These are phyloP conservation scores for Aplocera efformata DNA, from an alignment of 2,888 invertebrate genomes.

Conservation along the genomic window DNA sequence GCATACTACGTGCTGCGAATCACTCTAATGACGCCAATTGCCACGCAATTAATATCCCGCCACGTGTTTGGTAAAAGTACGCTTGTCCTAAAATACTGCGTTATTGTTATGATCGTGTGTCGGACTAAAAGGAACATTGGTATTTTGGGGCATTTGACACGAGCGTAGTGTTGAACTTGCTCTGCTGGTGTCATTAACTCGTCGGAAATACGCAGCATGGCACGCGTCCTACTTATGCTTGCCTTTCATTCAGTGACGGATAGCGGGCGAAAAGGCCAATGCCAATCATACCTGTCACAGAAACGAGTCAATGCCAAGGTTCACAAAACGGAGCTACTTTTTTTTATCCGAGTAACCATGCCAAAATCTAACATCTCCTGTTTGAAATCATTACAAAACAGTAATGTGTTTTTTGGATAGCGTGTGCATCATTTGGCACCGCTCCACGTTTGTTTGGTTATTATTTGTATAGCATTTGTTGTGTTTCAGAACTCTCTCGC, in stretches of 20 bases:
- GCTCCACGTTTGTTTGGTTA: slow-evolving; percentile 3
- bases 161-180: neutral
- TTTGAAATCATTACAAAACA: slow-evolving; percentile 15
- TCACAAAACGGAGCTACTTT: slow-evolving; percentile 5
- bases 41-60: no score
- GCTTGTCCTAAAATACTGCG: no score
- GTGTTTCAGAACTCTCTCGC: slow-evolving; percentile 58
- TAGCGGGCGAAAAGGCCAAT: neutral
- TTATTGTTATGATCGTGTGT: no score
- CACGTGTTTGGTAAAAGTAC: no score
- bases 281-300: slow-evolving; percentile 11
- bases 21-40: no score
- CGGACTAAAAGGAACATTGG: neutral
- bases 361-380: slow-evolving; percentile 9
- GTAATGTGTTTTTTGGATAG: slow-evolving; percentile 7
- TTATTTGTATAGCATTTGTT: slow-evolving; percentile 12
- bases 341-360: slow-evolving; percentile 11
- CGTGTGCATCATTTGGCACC: slow-evolving; percentile 13
- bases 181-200: no score
- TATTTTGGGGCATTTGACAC: slow-evolving; percentile 9
- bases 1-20: neutral
- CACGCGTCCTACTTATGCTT: neutral
- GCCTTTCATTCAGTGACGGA: neutral
- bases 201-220: neutral
- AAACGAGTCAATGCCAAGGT: slow-evolving; percentile 11